Conservation (phyloP, 2,113 vertebrate genomes). For the Junco hyemalis region DNA sequence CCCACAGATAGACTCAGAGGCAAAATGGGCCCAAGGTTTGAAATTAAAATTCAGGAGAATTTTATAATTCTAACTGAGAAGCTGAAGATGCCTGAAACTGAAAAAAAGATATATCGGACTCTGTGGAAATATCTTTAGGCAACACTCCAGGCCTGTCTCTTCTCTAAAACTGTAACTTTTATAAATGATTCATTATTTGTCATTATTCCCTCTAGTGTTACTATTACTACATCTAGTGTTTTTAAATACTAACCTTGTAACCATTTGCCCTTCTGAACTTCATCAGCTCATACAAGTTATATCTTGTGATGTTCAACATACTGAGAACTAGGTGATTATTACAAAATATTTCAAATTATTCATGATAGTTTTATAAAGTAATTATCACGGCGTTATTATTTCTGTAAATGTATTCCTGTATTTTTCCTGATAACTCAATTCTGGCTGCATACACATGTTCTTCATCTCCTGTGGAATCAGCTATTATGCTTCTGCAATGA, state of each 20-base stretch:
- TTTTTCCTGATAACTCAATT: background rate
- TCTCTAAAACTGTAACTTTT: background rate
- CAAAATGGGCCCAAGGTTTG: background rate
- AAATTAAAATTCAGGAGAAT: slow-evolving; percentile 23
- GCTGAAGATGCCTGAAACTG: background rate
- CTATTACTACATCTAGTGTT: background rate
- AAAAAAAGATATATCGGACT: background rate
- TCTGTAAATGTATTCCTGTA: background rate
- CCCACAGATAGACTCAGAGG: background rate
- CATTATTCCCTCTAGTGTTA: background rate
- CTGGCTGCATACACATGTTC: background rate
- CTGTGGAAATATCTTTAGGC: background rate
- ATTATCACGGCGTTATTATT: background rate
- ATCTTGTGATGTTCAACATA: background rate
- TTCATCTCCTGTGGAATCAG: background rate
- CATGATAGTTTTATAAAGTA: background rate
- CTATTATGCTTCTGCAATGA: background rate
- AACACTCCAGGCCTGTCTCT: background rate
- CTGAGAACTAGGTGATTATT: background rate
- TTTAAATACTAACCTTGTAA: background rate
- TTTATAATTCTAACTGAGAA: background rate
- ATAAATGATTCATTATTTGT: background rate
- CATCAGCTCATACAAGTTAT: background rate
- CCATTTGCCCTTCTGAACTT: background rate
- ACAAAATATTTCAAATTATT: background rate